These are phyloP conservation scores for Tridacna crocea DNA, from an alignment of 2,888 invertebrate genomes.

Conservation along the genomic window DNA sequence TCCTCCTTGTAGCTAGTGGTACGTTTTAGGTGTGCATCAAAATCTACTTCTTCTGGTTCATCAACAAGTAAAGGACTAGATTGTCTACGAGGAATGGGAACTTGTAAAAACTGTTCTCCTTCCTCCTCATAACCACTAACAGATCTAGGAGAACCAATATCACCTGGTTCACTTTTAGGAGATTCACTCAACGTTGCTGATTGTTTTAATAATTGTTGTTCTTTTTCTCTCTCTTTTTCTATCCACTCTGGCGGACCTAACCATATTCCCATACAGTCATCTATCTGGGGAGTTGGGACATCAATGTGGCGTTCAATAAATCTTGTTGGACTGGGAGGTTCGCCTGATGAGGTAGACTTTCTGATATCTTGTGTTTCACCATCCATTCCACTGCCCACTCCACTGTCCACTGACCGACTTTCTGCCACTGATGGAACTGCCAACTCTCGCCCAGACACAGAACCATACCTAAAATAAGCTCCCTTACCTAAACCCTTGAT, in stretches of 20 bases:
- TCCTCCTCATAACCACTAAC: constrained; percentile 57
- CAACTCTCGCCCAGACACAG: constrained; percentile 61
- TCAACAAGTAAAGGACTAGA: constrained; percentile 77
- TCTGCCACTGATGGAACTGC: constrained; percentile 67
- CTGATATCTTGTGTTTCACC: constrained; percentile 68
- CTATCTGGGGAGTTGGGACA: constrained; percentile 57
- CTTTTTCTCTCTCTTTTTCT: constrained; percentile 73
- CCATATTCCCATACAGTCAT: constrained; percentile 70
- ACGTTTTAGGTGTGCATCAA: constrained; percentile 62
- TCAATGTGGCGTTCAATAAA: constrained; percentile 63
- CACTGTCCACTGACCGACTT: constrained; percentile 73
- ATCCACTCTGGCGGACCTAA: constrained; percentile 80
- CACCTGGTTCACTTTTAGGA: constrained; percentile 56
- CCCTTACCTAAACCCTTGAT: constrained; percentile 71
- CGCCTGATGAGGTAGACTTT: constrained; percentile 71
- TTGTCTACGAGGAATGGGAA: constrained; percentile 74
- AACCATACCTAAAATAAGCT: constrained; percentile 59
- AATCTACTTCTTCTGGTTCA: constrained; percentile 59
- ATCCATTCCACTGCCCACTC: constrained; percentile 73
- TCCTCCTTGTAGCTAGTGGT: constrained; percentile 76
- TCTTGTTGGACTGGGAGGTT: constrained; percentile 72
- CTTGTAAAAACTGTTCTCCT: constrained; percentile 65
- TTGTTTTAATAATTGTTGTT: constrained; percentile 57
- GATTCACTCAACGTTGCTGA: constrained; percentile 53
- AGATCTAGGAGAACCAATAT: constrained; percentile 55